phyloP scores from a whole-genome alignment of 2,888 invertebrate genomes.

The Ennomos fuscantarius region DNA sequence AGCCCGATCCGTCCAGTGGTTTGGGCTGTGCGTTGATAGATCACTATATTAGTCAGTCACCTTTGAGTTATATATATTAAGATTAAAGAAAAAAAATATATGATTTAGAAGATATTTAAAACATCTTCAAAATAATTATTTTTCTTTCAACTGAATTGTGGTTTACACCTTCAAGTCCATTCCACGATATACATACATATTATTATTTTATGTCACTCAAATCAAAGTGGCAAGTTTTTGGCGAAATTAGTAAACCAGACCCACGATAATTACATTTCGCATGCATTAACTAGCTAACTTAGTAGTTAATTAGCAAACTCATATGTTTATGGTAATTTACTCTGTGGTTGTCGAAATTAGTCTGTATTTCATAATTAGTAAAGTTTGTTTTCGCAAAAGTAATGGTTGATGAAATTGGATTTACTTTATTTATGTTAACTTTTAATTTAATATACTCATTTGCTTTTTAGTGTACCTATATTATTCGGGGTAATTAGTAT shows the following conservation, averaged over 20 bases:
- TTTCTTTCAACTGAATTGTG: no score
- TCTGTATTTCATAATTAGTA: neutral
- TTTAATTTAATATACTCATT: slow-evolving; percentile 1
- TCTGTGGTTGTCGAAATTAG: neutral
- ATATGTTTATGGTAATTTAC: slow-evolving; percentile 45
- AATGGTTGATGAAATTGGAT: slow-evolving; percentile 2
- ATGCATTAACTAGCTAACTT: slow-evolving; percentile 48
- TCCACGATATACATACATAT: no score
- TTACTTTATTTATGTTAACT: slow-evolving; percentile 10
- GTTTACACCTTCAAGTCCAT: no score
- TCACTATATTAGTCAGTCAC: no score
- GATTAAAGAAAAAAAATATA: no score
- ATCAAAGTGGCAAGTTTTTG: slow-evolving; percentile 9
- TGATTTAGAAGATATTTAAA: no score
- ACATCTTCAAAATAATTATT: no score
- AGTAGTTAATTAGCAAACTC: slow-evolving; percentile 54
- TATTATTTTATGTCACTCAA: neutral
- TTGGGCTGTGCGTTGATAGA: no score
- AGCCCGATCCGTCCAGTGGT: no score
- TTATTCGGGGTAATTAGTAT: no score
- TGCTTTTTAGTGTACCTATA: no score
- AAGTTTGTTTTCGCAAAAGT: neutral
- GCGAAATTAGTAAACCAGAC: slow-evolving; percentile 37
- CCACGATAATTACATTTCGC: slow-evolving; percentile 47
- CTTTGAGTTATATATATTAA: no score